Evolutionary conservation across 2,113 vertebrate genomes (phyloP).

Genomic region (Lagopus muta): DNA sequence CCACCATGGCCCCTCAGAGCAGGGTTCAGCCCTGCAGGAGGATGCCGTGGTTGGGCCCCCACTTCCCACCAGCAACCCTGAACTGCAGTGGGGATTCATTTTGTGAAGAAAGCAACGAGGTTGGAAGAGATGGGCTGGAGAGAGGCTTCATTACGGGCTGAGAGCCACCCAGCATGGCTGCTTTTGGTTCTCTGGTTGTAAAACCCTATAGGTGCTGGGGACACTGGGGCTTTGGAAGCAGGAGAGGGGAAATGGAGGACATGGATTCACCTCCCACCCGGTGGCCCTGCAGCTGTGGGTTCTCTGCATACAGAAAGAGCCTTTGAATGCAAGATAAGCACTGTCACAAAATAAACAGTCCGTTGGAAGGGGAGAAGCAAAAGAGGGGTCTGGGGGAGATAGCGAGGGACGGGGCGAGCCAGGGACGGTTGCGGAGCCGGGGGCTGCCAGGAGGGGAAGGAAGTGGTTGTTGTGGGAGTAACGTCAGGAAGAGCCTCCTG

Average conservation of each 20-base stretch:
- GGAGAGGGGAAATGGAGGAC: accelerated
- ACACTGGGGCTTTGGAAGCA: background rate
- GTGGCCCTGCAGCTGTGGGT: accelerated
- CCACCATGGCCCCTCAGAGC: accelerated
- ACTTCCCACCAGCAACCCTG: background rate
- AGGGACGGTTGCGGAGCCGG: background rate
- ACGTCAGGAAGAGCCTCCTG: conserved; percentile 60
- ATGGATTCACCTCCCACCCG: accelerated
- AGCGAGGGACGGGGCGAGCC: background rate
- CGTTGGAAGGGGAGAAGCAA: background rate
- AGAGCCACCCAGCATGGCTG: accelerated
- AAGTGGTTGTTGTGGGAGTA: conserved; percentile 71
- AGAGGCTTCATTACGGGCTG: background rate
- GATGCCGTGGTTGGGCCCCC: background rate
- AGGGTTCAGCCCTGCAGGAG: accelerated
- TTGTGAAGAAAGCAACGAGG: background rate
- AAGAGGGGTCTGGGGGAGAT: background rate
- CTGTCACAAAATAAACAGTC: background rate
- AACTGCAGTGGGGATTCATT: accelerated
- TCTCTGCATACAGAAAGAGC: background rate
- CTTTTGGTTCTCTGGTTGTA: background rate
- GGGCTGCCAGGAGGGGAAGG: conserved; percentile 52
- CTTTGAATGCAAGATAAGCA: background rate
- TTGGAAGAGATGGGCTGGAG: background rate
- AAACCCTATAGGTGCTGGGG: accelerated